Conservation (phyloP, 2,888 invertebrate species). For the Hypercompe scribonia region DNA sequence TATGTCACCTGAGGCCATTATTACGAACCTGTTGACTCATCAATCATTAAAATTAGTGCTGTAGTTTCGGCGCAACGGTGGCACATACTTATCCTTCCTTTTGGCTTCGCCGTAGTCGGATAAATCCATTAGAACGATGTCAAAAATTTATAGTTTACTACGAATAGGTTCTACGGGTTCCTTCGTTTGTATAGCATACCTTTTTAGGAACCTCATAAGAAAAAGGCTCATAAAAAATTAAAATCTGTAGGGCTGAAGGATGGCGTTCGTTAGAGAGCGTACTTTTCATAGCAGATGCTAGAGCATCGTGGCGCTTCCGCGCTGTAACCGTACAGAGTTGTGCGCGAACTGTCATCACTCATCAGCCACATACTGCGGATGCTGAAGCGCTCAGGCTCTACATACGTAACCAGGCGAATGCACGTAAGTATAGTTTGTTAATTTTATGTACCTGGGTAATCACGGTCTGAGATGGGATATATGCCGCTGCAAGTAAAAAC, state of each 20-base stretch:
- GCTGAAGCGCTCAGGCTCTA: constrained; percentile 85
- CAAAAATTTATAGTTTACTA: no score
- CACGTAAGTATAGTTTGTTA: constrained; percentile 58
- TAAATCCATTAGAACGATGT: no score
- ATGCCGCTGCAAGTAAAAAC: no score
- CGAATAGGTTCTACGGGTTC: background rate
- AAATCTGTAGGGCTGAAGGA: constrained; percentile 79
- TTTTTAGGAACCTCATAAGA: background rate
- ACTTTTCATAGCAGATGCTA: constrained; percentile 90
- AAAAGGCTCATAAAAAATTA: background rate
- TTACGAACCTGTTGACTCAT: no score
- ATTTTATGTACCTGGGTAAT: background rate
- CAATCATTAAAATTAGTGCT: no score
- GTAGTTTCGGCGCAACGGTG: no score
- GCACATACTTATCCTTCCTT: no score
- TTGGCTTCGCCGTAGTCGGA: no score
- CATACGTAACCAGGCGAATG: constrained; percentile 76
- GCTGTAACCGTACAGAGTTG: constrained; percentile 82
- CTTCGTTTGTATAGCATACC: background rate
- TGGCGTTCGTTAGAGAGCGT: constrained; percentile 91
- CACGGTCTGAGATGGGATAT: no score
- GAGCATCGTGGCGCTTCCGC: constrained; percentile 87
- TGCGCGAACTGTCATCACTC: constrained; percentile 89
- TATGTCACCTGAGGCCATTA: no score
- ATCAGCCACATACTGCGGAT: constrained; percentile 90